Evolutionary conservation across 2,113 vertebrate species (phyloP).

Genomic region (Tragelaphus buxtoni): DNA sequence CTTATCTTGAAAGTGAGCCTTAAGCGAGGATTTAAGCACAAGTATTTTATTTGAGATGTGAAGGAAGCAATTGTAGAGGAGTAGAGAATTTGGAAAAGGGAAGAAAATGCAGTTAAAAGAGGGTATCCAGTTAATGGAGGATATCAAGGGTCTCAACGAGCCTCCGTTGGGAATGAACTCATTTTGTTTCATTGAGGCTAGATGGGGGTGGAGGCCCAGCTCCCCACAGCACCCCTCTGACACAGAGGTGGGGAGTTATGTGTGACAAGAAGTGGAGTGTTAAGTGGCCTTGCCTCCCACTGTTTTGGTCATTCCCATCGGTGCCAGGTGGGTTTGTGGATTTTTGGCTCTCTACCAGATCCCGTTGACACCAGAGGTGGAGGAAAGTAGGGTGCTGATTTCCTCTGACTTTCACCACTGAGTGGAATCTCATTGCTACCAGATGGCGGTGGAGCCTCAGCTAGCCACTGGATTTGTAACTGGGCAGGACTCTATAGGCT

Average conservation of each 20-base stretch:
- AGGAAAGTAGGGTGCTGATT: not conserved
- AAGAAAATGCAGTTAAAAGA: not conserved
- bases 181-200: not conserved
- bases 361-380: not conserved
- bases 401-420: not conserved
- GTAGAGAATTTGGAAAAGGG: not conserved
- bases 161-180: not conserved
- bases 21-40: not conserved
- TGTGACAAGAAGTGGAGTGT: no score
- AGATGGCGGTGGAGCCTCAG: accelerated
- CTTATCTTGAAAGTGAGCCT: not conserved
- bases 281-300: not conserved
- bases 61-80: not conserved
- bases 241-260: not conserved
- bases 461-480: not conserved
- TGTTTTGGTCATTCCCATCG: not conserved
- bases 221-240: not conserved
- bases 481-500: not conserved
- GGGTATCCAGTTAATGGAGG: not conserved
- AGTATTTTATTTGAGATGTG: not conserved
- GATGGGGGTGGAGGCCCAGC: not conserved
- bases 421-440: not conserved
- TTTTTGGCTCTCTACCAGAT: not conserved
- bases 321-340: not conserved
- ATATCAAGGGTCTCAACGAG: not conserved